Percentiles rank a stretch among this genome's conserved stretches.
phyloP scores from a whole-genome alignment of 2,888 invertebrate genomes.

The Lagria hirta region DNA sequence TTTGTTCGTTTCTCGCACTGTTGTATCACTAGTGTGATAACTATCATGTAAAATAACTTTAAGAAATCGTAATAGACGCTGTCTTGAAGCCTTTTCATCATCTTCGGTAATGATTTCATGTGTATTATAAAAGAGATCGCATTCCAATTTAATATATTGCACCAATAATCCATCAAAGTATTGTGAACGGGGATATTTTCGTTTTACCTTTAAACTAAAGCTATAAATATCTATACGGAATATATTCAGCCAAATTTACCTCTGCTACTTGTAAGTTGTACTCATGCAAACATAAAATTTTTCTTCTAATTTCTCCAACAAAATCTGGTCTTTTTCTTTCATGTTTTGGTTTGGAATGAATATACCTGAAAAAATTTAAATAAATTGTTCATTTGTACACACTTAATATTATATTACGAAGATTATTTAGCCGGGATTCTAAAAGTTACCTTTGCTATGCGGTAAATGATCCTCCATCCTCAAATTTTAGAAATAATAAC shows the following conservation, averaged over 20 bases:
- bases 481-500: no score
- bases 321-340: conserved; percentile 29
- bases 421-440: no score
- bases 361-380: conserved; percentile 36
- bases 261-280: conserved; percentile 36
- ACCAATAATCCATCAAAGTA: conserved; percentile 34
- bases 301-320: conserved; percentile 30
- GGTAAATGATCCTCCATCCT: no score
- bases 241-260: conserved; percentile 27
- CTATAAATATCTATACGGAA: not conserved
- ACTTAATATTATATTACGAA: no score
- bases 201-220: conserved; percentile 28
- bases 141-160: conserved; percentile 41
- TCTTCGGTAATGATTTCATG: conserved; percentile 11
- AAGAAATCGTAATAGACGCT: conserved; percentile 28
- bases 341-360: conserved; percentile 29
- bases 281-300: conserved; percentile 35
- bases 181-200: conserved; percentile 31
- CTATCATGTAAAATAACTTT: conserved; percentile 26
- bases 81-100: conserved; percentile 23
- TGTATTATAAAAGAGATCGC: conserved; percentile 34
- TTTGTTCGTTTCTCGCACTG: conserved; percentile 21
- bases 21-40: conserved; percentile 22
- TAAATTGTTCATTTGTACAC: no score
- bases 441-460: no score